Percentiles rank a stretch among this genome's conserved stretches.
Conservation (phyloP, 2,113 vertebrate genomes). For the Passer domesticus region DNA sequence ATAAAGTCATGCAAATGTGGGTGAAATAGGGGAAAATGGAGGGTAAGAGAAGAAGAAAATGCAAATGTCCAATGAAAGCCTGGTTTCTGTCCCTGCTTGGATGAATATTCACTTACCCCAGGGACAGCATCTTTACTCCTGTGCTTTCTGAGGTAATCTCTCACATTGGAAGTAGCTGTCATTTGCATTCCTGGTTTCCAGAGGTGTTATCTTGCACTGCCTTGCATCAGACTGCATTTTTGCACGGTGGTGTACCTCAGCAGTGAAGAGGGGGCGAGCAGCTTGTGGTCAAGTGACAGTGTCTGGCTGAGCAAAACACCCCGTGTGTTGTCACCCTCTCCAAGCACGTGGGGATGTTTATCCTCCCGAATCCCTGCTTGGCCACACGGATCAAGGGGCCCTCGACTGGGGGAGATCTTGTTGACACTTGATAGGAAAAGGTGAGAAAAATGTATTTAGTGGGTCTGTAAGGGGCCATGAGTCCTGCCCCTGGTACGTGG, state of each 20-base stretch:
- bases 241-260: neutral
- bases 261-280: neutral
- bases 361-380: neutral
- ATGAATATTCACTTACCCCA: neutral
- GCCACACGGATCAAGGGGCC: neutral
- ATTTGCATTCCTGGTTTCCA: constrained; percentile 7
- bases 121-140: neutral
- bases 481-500: neutral
- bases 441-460: constrained; percentile 24
- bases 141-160: constrained; percentile 9
- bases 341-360: neutral
- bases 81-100: neutral
- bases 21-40: neutral
- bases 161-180: neutral
- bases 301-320: neutral
- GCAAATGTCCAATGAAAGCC: neutral
- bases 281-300: neutral
- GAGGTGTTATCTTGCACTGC: neutral
- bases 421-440: neutral
- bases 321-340: neutral
- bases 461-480: neutral
- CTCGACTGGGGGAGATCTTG: neutral
- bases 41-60: neutral
- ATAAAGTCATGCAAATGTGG: neutral
- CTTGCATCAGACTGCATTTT: constrained; percentile 12